Conservation (phyloP, 2,888 invertebrate genomes). For the Spilarctia lutea region DNA sequence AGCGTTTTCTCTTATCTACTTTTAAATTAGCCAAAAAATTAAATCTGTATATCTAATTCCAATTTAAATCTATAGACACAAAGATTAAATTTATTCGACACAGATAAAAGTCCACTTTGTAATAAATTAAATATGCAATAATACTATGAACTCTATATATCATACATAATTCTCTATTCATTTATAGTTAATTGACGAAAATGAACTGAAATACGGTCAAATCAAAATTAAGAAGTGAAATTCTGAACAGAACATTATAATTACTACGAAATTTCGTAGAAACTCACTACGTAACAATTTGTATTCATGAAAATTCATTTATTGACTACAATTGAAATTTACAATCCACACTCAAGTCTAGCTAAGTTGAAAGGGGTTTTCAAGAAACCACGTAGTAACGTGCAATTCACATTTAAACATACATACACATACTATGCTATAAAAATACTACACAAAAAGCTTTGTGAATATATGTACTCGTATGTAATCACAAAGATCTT, state of each 20-base stretch:
- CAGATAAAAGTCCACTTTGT: background rate
- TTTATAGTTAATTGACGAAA: background rate
- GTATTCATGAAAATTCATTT: background rate
- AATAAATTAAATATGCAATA: background rate
- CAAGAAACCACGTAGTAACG: background rate
- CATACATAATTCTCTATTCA: background rate
- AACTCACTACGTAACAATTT: background rate
- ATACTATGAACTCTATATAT: background rate
- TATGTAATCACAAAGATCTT: background rate
- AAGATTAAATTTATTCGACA: too few species aligned
- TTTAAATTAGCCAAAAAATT: background rate
- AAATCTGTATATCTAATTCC: background rate
- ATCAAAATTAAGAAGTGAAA: background rate
- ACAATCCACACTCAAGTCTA: background rate
- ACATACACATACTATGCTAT: background rate
- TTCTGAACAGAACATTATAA: background rate
- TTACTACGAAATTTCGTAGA: background rate
- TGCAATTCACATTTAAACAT: background rate
- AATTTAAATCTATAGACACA: too few species aligned
- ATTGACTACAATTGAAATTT: background rate
- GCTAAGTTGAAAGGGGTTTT: background rate
- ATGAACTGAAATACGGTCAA: background rate
- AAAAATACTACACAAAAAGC: background rate
- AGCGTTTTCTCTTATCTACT: background rate
- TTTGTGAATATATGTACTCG: background rate